Base-by-base conservation (phyloP, 2,113 vertebrate genomes). In the Oreochromis aureus region DNA sequence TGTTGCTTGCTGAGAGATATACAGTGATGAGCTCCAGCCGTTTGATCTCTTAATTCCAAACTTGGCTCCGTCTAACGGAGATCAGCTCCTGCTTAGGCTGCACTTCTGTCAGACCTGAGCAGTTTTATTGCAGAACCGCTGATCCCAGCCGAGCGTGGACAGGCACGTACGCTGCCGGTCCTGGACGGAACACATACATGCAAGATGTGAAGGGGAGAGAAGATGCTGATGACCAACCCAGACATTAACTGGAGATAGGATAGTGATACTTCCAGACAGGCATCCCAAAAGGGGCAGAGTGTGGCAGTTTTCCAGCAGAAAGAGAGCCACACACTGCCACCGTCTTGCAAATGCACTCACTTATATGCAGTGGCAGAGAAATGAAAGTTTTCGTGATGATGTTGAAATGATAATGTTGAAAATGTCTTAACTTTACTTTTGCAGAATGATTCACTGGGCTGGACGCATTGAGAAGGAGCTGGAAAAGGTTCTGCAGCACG, bases 361-460 rank as follows among this genome's bases (percentile, higher is more conserved):
- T 89, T 81, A 53, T 86, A 59, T 12, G 79, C 30, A 34, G 22
- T 80, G 83, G 87, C 51, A 83, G 59, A 87, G 79, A 69, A 69
- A 80, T 19, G 5, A 76, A 82, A 34, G 24, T 24, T 18, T 1
- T 13, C 3, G 11, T 41, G 46, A 84, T 85, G 80, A 87, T 54
- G 34, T 44, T 87, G 13, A 84, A 87, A 84, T 88, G 81, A 66
- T 59, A 51, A 81, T 58, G 83, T 59, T 93, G 19, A 92, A 89
- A 54, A 48, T 69, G 61, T 87, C 73, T 51, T 7, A 3, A 39
- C 79, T 88, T 89, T 85, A 30, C 86, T 89, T 89, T 89, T 88
- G 12, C 95, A 97, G 97, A 85, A 97, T 97, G 96, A 97, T 96
- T 58, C 96, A 97, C 94, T 97, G 97, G 97, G 97, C 97, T 0